These are phyloP conservation scores for Pseudoatta argentina DNA, from an alignment of 1,140 invertebrate species.

Conservation along the genomic window DNA sequence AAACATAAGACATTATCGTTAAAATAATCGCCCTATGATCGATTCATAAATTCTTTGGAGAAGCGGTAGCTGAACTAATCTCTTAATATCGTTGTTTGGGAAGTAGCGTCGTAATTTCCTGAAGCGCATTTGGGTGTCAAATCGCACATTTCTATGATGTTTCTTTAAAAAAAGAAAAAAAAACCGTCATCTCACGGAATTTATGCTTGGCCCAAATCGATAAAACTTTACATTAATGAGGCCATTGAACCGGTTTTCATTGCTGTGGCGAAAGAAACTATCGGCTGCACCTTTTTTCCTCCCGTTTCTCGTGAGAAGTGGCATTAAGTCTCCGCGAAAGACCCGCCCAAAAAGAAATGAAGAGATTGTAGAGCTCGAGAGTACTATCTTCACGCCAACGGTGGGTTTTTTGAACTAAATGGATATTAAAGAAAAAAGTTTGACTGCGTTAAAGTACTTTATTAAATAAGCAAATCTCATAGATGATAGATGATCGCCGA, in stretches of 20 bases:
- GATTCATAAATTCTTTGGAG: conserved; percentile 52
- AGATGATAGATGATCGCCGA: neutral
- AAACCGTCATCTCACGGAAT: conserved; percentile 61
- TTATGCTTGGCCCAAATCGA: conserved; percentile 79
- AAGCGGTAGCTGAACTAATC: conserved; percentile 71
- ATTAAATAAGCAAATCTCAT: conserved; percentile 12
- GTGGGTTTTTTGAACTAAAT: conserved; percentile 21
- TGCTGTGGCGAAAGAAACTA: conserved; percentile 78
- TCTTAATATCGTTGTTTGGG: conserved; percentile 58
- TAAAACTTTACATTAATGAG: conserved; percentile 84
- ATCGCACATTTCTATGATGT: conserved; percentile 45
- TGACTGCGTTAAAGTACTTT: conserved; percentile 1
- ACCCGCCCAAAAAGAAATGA: conserved; percentile 69
- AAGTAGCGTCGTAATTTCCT: conserved; percentile 68
- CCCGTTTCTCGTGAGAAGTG: conserved; percentile 49
- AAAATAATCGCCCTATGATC: conserved; percentile 38
- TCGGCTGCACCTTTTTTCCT: conserved; percentile 39
- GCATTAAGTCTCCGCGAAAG: conserved; percentile 32
- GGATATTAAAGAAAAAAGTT: conserved; percentile 22
- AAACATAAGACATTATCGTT: conserved; percentile 52
- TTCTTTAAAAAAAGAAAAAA: conserved; percentile 44
- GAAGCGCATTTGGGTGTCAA: conserved; percentile 57
- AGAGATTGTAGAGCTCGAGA: conserved; percentile 55
- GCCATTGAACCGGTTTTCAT: conserved; percentile 81
- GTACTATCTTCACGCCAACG: conserved; percentile 33